phyloP scores from a whole-genome alignment of 2,113 vertebrate genomes.

The Myotis lucifugus region DNA sequence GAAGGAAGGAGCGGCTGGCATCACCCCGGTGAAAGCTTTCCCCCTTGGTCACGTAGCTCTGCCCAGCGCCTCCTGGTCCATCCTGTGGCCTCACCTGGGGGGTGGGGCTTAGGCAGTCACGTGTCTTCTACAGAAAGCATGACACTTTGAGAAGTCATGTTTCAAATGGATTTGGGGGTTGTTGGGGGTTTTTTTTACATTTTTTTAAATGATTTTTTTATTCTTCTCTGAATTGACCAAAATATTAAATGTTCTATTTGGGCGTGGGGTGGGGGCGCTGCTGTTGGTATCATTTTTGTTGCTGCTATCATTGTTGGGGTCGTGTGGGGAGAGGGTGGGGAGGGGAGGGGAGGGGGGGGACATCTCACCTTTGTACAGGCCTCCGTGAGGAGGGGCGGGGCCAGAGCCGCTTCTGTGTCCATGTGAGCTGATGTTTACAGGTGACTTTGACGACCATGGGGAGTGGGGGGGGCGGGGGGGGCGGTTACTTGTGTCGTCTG shows the following conservation, averaged over 20 bases:
- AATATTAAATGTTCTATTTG: conserved; percentile 22
- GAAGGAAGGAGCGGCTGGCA: background rate
- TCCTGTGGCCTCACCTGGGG: conserved; percentile 67
- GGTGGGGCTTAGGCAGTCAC: conserved; percentile 71
- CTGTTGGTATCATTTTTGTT: background rate
- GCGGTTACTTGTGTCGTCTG: conserved; percentile 89
- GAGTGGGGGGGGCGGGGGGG: conserved; percentile 83
- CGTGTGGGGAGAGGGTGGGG: conserved; percentile 17
- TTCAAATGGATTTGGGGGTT: conserved; percentile 56
- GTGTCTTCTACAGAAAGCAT: conserved; percentile 76
- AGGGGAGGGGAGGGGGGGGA: conserved; percentile 66
- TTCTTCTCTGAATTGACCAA: conserved; percentile 80
- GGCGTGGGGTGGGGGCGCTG: conserved; percentile 39
- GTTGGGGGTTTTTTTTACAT: conserved; percentile 59
- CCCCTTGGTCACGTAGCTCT: conserved; percentile 80
- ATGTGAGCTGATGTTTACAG: conserved; percentile 95
- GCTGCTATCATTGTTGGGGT: conserved; percentile 54
- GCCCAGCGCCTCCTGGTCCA: conserved; percentile 83
- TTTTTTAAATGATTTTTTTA: conserved; percentile 76
- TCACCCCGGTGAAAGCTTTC: conserved; percentile 84
- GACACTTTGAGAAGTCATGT: conserved; percentile 76
- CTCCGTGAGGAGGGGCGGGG: conserved; percentile 79
- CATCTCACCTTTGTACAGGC: conserved; percentile 75
- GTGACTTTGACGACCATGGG: conserved; percentile 90
- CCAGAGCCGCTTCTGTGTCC: conserved; percentile 91